A percentile compares a stretch with the other conserved stretches of the same genome.
Evolutionary conservation across 2,113 vertebrate genomes (phyloP).

Genomic region (Symphodus melops): DNA sequence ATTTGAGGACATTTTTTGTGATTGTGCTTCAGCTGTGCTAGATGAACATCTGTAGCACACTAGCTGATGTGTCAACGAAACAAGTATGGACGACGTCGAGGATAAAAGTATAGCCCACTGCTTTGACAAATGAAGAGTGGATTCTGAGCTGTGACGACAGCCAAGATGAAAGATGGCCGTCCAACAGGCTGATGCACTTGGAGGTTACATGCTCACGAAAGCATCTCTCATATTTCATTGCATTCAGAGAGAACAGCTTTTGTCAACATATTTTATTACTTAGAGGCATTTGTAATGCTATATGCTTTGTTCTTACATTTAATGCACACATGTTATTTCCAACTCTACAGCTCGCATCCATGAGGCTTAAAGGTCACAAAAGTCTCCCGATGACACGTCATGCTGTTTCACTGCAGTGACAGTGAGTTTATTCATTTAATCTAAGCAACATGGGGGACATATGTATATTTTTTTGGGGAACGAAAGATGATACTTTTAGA

Average conservation of each 20-base stretch:
- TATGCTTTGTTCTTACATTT: slow-evolving; percentile 15
- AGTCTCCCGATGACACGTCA: too few relatives aligned
- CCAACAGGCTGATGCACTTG: slow-evolving; percentile 31
- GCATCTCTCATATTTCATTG: slow-evolving; percentile 55
- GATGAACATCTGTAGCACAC: slow-evolving; percentile 5
- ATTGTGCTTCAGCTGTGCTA: slow-evolving; percentile 2
- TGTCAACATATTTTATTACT: neutral
- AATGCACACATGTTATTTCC: slow-evolving; percentile 11
- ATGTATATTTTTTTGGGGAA: neutral
- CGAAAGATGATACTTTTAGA: slow-evolving; percentile 11
- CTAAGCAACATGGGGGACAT: neutral
- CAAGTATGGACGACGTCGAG: slow-evolving; percentile 8
- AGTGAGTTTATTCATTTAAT: slow-evolving; percentile 13
- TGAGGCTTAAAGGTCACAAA: slow-evolving; percentile 8
- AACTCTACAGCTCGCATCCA: slow-evolving; percentile 6
- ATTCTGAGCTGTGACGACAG: slow-evolving; percentile 24
- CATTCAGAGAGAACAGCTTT: slow-evolving; percentile 26
- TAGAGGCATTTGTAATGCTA: slow-evolving; percentile 14
- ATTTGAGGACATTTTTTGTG: neutral
- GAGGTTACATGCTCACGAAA: slow-evolving; percentile 45
- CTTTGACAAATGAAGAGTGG: slow-evolving; percentile 16
- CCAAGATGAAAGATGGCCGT: slow-evolving; percentile 44
- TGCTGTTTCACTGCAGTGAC: neutral
- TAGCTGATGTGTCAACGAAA: slow-evolving; percentile 35
- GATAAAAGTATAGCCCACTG: slow-evolving; percentile 34